phyloP scores from a whole-genome alignment of 2,797 vertebrate species.

The Natrix natrix region DNA sequence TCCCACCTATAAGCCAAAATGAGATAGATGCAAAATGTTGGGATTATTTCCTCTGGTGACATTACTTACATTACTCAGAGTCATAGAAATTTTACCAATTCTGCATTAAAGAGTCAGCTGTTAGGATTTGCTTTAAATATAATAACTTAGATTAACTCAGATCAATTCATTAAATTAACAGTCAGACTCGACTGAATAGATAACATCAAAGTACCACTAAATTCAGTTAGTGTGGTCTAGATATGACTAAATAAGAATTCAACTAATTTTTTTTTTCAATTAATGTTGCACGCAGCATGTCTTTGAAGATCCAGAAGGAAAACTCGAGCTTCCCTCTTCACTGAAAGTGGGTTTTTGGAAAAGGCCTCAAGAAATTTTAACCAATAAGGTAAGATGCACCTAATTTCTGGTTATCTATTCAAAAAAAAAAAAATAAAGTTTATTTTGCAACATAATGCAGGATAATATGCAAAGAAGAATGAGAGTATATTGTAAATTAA shows the following conservation, averaged over 20 bases:
- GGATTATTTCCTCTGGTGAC: background rate
- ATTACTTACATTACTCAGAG: background rate
- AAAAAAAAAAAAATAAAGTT: no score
- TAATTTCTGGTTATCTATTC: background rate
- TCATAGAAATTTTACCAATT: background rate
- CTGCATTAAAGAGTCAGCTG: background rate
- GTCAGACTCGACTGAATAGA: background rate
- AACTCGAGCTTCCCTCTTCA: constrained; percentile 78
- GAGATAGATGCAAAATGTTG: background rate
- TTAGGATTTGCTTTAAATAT: background rate
- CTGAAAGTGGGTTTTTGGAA: constrained; percentile 88
- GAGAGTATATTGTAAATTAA: background rate
- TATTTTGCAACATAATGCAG: background rate
- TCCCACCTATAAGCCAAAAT: background rate
- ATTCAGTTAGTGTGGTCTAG: background rate
- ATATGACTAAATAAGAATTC: background rate
- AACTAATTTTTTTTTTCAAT: background rate
- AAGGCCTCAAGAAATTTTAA: constrained; percentile 83
- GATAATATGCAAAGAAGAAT: background rate
- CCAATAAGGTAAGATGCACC: constrained; percentile 76
- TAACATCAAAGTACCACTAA: background rate
- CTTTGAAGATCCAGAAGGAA: constrained; percentile 92
- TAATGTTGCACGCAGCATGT: constrained; percentile 67
- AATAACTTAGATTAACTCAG: background rate
- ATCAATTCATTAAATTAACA: background rate